Percentiles rank a stretch among this genome's conserved stretches.
phyloP scores from a whole-genome alignment of 2,888 invertebrate species.

The Tinea semifulvella region DNA sequence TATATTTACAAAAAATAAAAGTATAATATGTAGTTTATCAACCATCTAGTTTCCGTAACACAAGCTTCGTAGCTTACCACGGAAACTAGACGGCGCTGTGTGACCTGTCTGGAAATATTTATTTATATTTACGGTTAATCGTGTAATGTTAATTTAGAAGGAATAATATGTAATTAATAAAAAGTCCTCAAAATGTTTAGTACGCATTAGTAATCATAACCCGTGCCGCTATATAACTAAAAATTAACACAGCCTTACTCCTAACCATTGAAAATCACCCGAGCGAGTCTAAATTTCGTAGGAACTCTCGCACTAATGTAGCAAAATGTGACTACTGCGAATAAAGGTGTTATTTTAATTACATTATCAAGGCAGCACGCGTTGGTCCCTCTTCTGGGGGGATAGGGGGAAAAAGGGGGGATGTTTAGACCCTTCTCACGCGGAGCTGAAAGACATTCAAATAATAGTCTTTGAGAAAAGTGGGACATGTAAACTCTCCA shows the following conservation, averaged over 20 bases:
- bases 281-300: slow-evolving; percentile 8
- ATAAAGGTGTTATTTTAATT: slow-evolving; percentile 68
- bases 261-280: slow-evolving; percentile 7
- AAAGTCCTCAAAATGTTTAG: too few relatives aligned
- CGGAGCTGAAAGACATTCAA: slow-evolving; percentile 59
- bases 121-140: too few relatives aligned
- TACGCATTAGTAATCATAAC: neutral
- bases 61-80: too few relatives aligned
- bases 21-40: too few relatives aligned
- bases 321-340: slow-evolving; percentile 30
- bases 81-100: too few relatives aligned
- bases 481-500: slow-evolving; percentile 28
- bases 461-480: slow-evolving; percentile 61
- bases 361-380: slow-evolving; percentile 62
- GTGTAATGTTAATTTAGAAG: too few relatives aligned
- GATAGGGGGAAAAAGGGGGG: slow-evolving; percentile 32
- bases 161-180: too few relatives aligned
- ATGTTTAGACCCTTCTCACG: slow-evolving; percentile 55
- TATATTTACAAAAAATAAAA: too few relatives aligned
- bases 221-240: neutral
- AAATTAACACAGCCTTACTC: neutral
- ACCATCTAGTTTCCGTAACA: too few relatives aligned
- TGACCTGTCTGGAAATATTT: too few relatives aligned
- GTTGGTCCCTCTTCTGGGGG: slow-evolving; percentile 19
- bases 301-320: slow-evolving; percentile 10